phyloP scores from a whole-genome alignment of 1,140 invertebrate genomes.

The Musca vetustissima region DNA sequence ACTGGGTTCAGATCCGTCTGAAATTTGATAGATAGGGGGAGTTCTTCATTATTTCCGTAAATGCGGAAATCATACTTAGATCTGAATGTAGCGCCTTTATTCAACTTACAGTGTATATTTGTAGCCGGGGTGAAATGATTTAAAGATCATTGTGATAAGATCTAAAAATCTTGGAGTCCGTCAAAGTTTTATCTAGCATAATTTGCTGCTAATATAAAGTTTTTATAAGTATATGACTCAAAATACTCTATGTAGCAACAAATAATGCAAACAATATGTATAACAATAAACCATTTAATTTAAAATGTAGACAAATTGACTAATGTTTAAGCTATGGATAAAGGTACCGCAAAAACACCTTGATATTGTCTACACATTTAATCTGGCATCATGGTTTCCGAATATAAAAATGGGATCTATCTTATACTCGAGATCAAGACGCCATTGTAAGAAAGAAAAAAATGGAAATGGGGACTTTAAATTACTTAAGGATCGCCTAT shows the following conservation, averaged over 20 bases:
- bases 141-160: slow-evolving; percentile 25
- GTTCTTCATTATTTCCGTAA: too few relatives aligned
- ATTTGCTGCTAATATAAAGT: slow-evolving; percentile 6
- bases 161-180: slow-evolving; percentile 52
- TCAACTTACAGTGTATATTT: too few relatives aligned
- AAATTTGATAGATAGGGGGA: too few relatives aligned
- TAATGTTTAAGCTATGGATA: slow-evolving; percentile 12
- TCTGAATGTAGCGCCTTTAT: too few relatives aligned
- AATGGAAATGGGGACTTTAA: too few relatives aligned
- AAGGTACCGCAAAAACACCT: slow-evolving; percentile 24
- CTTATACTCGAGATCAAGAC: slow-evolving; percentile 12
- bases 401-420: slow-evolving; percentile 8
- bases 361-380: slow-evolving; percentile 27
- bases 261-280: background rate
- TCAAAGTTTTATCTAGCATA: slow-evolving; percentile 31
- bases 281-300: background rate
- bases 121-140: slow-evolving; percentile 56
- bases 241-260: background rate
- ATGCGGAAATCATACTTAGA: too few relatives aligned
- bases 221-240: slow-evolving; percentile 17
- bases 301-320: slow-evolving; percentile 14
- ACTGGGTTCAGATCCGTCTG: too few relatives aligned
- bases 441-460: background rate
- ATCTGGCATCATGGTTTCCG: slow-evolving; percentile 30
- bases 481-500: too few relatives aligned